Evolutionary conservation across 2,888 invertebrate species (phyloP).

Genomic region (Lydus trimaculatus): DNA sequence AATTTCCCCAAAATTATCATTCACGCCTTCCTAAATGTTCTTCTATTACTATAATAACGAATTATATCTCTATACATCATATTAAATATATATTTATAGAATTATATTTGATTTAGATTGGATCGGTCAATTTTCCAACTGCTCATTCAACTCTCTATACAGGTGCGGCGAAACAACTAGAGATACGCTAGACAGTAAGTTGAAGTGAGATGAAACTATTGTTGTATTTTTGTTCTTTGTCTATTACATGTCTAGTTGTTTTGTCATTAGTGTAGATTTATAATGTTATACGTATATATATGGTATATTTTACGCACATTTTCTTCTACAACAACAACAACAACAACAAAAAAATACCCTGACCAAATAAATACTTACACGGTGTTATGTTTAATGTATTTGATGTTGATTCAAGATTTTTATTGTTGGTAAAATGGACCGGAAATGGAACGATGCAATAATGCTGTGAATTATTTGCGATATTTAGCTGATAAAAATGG

Average conservation of each 20-base stretch:
- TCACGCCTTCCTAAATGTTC: background rate
- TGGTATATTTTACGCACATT: background rate
- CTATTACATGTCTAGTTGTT: background rate
- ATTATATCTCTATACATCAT: background rate
- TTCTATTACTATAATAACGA: background rate
- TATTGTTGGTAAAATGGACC: constrained; percentile 16
- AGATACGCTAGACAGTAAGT: background rate
- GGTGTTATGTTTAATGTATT: background rate
- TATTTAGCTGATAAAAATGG: background rate
- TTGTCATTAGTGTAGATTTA: background rate
- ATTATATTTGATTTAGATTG: too few relatives aligned
- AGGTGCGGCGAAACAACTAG: background rate
- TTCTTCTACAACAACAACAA: background rate
- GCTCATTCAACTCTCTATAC: background rate
- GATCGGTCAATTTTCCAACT: background rate
- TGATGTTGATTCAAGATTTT: constrained; percentile 10
- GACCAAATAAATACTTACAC: constrained; percentile 7
- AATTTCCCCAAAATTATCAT: constrained; percentile 8
- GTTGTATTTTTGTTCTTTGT: too few relatives aligned
- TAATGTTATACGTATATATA: background rate
- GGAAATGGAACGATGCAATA: constrained; percentile 27
- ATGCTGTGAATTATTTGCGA: constrained; percentile 24
- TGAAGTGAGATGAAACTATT: too few relatives aligned
- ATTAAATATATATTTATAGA: background rate
- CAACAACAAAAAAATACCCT: too few relatives aligned